phyloP scores from a whole-genome alignment of 64 coral and sea anemone species.

The Montipora foliosa region DNA sequence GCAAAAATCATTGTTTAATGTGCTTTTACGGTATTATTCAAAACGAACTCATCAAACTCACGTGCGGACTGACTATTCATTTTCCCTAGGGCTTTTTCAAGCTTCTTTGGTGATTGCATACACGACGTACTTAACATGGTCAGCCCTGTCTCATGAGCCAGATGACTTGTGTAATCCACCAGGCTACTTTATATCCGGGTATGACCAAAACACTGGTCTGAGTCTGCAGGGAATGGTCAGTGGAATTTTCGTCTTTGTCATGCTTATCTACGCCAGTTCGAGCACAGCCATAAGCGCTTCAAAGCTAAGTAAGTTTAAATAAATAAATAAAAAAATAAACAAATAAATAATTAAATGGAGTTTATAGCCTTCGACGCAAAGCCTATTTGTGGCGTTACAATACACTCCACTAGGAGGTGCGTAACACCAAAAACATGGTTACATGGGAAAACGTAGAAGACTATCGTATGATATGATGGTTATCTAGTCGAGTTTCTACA shows the following conservation, averaged over 20 bases:
- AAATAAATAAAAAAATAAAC: neutral
- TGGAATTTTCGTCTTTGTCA: slow-evolving; percentile 64
- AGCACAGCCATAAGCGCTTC: slow-evolving; percentile 44
- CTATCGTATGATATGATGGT: too few species aligned
- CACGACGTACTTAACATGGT: slow-evolving; percentile 76
- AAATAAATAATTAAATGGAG: neutral
- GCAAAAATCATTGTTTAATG: too few species aligned
- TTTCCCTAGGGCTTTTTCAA: slow-evolving; percentile 61
- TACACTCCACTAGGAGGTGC: neutral
- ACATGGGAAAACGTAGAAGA: too few species aligned
- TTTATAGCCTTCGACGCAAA: neutral
- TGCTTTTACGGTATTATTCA: too few species aligned
- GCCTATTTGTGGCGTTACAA: neutral
- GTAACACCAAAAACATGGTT: too few species aligned
- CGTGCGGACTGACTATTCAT: too few species aligned
- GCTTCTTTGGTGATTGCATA: slow-evolving; percentile 73
- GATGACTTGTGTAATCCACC: slow-evolving; percentile 79
- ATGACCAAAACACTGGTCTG: slow-evolving; percentile 60
- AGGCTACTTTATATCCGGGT: slow-evolving; percentile 63
- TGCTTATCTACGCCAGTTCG: slow-evolving; percentile 79
- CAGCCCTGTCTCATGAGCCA: slow-evolving; percentile 77
- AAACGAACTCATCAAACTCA: too few species aligned
- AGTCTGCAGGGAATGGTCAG: slow-evolving; percentile 72
- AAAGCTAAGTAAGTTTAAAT: slow-evolving; percentile 17
- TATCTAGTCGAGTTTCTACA: too few species aligned